Evolutionary conservation across 2,888 invertebrate genomes (phyloP).

Genomic region (Nudaria mundana): DNA sequence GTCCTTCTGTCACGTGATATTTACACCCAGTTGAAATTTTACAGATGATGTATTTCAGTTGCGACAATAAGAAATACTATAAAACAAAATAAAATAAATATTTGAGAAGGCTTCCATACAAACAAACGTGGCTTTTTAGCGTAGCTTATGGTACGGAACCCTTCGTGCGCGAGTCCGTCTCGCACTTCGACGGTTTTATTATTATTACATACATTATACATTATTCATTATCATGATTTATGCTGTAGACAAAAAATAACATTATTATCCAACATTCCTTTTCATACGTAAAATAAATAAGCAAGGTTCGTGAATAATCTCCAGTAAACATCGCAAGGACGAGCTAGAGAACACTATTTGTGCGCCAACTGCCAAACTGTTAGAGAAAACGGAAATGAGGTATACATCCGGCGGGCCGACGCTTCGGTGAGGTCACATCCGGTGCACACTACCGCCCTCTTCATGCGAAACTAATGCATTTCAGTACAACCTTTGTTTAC

Average conservation of each 20-base stretch:
- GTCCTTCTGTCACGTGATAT: too few species aligned
- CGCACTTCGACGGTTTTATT: too few species aligned
- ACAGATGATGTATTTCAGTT: too few species aligned
- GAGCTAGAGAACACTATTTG: constrained; percentile 13
- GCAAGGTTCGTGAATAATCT: neutral
- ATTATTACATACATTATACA: neutral
- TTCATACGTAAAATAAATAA: neutral
- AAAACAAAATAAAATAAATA: too few species aligned
- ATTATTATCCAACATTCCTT: neutral
- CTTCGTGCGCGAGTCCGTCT: too few species aligned
- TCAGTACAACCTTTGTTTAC: constrained; percentile 17
- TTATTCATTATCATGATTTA: too few species aligned
- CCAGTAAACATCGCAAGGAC: constrained; percentile 7
- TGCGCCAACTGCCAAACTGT: constrained; percentile 22
- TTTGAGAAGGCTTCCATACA: too few species aligned
- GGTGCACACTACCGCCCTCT: constrained; percentile 20
- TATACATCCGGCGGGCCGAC: constrained; percentile 50
- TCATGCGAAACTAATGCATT: constrained; percentile 24
- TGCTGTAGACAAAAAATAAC: neutral
- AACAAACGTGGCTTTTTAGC: too few species aligned
- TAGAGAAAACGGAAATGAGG: constrained; percentile 53
- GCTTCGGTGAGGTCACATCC: constrained; percentile 45
- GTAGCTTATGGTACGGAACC: too few species aligned
- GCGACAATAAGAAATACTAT: too few species aligned
- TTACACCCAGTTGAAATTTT: too few species aligned